These are phyloP conservation scores for Agapetus fuscipes DNA, from an alignment of 2,888 invertebrate species.

Conservation along the genomic window DNA sequence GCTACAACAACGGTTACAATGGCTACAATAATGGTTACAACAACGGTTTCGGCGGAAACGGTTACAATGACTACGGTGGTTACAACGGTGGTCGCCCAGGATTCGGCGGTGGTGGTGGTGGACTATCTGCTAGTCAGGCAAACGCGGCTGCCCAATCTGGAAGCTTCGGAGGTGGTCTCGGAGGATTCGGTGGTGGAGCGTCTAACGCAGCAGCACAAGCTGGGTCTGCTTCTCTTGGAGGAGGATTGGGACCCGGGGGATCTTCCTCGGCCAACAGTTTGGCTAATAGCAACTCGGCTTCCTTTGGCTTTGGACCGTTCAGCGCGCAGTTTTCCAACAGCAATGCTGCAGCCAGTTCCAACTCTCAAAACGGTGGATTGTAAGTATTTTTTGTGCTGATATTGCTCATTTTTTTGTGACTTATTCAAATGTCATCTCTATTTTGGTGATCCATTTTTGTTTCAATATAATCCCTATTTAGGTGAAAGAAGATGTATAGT, in stretches of 20 bases:
- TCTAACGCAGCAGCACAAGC: slow-evolving; percentile 13
- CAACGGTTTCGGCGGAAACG: slow-evolving; percentile 1
- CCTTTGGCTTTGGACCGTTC: slow-evolving; percentile 27
- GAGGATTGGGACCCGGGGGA: slow-evolving; percentile 19
- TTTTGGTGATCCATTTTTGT: too few relatives aligned
- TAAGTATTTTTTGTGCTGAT: slow-evolving; percentile 6
- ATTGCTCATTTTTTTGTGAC: slow-evolving; percentile 1
- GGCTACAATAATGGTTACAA: not conserved
- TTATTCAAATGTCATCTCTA: too few relatives aligned
- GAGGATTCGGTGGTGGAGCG: slow-evolving; percentile 13
- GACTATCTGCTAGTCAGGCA: slow-evolving; percentile 20
- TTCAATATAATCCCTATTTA: too few relatives aligned
- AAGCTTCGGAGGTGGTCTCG: slow-evolving; percentile 7
- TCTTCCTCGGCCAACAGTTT: slow-evolving; percentile 20
- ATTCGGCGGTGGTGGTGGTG: slow-evolving; percentile 11
- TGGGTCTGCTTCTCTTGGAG: slow-evolving; percentile 12
- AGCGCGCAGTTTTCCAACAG: slow-evolving; percentile 26
- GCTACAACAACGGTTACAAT: slow-evolving; percentile 1
- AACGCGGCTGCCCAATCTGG: slow-evolving; percentile 12
- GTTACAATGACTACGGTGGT: slow-evolving; percentile 2
- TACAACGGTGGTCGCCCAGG: slow-evolving; percentile 8
- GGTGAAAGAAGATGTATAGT: too few relatives aligned
- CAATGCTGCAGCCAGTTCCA: slow-evolving; percentile 13
- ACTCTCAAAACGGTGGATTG: slow-evolving; percentile 10
- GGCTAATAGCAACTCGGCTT: slow-evolving; percentile 26